phyloP scores from a whole-genome alignment of 1,140 invertebrate species.

The Listronotus oregonensis region DNA sequence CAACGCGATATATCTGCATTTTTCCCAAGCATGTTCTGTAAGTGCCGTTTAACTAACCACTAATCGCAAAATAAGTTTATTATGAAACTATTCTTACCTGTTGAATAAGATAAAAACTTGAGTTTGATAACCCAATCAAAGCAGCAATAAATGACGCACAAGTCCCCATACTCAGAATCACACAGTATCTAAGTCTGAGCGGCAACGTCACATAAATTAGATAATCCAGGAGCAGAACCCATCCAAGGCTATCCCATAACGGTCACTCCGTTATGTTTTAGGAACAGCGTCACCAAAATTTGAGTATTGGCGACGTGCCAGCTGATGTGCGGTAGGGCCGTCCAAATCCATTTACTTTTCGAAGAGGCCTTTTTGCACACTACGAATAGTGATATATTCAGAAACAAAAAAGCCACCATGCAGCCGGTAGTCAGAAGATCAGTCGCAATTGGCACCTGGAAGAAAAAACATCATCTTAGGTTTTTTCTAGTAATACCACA shows the following conservation, averaged over 20 bases:
- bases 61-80: no score
- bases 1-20: no score
- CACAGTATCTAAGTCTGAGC: conserved; percentile 68
- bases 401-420: conserved; percentile 60
- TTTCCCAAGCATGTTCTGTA: no score
- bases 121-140: conserved; percentile 60
- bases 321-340: conserved; percentile 64
- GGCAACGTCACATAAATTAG: conserved; percentile 85
- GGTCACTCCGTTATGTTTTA: conserved; percentile 62
- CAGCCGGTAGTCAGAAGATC: conserved; percentile 57
- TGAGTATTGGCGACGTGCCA: conserved; percentile 68
- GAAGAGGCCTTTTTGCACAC: conserved; percentile 58
- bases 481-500: no score
- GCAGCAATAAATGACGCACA: conserved; percentile 65
- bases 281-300: conserved; percentile 62
- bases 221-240: conserved; percentile 81
- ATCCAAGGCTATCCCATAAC: conserved; percentile 69
- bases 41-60: no score
- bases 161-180: conserved; percentile 64
- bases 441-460: conserved; percentile 62
- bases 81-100: conserved; percentile 59
- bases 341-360: conserved; percentile 58
- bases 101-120: conserved; percentile 56
- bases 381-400: conserved; percentile 61
- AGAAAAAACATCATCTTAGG: no score